Percentiles rank a stretch among this genome's conserved stretches.
Conservation (phyloP, 1,140 invertebrate genomes). For the Battus philenor region DNA sequence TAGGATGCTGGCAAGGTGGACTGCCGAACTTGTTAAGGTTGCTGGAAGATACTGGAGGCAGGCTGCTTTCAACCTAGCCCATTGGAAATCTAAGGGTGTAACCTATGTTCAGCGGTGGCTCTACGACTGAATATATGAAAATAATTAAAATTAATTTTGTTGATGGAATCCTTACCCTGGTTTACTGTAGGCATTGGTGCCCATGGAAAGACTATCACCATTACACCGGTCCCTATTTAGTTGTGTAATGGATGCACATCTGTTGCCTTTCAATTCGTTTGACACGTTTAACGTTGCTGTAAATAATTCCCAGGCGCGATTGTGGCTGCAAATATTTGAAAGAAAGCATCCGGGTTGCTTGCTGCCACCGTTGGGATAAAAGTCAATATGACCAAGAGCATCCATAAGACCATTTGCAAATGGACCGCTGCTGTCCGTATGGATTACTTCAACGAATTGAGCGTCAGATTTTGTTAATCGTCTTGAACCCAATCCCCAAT, state of each 20-base stretch:
- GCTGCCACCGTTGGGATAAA: conserved; percentile 84
- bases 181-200: conserved; percentile 30
- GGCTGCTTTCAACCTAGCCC: too few relatives aligned
- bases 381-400: conserved; percentile 78
- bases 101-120: too few relatives aligned
- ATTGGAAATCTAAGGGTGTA: too few relatives aligned
- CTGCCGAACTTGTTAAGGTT: too few relatives aligned
- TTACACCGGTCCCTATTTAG: conserved; percentile 31
- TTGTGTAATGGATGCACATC: conserved; percentile 29
- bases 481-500: conserved; percentile 28
- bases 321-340: conserved; percentile 37
- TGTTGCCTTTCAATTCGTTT: conserved; percentile 23
- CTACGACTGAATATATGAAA: too few relatives aligned
- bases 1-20: too few relatives aligned
- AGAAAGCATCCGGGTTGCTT: conserved; percentile 82
- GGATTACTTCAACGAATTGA: conserved; percentile 50
- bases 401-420: conserved; percentile 33
- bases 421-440: conserved; percentile 40
- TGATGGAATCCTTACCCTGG: conserved; percentile 31
- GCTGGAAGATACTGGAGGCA: too few relatives aligned
- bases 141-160: not conserved
- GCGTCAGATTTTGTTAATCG: conserved; percentile 34
- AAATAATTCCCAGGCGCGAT: conserved; percentile 47
- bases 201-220: conserved; percentile 26
- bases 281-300: conserved; percentile 28